Percentiles rank a stretch among this genome's conserved stretches.
These are phyloP conservation scores for Taxidea taxus DNA, from an alignment of 2,113 vertebrate species.

Conservation along the genomic window DNA sequence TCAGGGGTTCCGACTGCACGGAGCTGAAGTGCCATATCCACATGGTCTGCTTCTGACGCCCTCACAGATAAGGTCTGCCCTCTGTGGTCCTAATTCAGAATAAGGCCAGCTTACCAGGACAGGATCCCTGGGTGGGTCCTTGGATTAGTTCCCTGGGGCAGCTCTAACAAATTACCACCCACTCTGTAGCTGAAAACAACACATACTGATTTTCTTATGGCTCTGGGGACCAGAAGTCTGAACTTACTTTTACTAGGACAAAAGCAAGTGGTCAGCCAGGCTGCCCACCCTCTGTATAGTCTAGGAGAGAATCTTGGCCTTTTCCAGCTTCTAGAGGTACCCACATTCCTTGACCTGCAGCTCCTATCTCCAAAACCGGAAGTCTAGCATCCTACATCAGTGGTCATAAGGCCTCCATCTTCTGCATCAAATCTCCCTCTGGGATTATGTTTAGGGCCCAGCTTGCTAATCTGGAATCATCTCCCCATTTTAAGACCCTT, in stretches of 20 bases:
- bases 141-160: background rate
- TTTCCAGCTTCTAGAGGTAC: background rate
- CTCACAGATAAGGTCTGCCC: background rate
- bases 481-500: background rate
- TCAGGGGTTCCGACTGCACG: no score
- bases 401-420: background rate
- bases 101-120: background rate
- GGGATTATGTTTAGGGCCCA: background rate
- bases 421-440: background rate
- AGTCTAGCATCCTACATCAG: background rate
- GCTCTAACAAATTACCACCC: background rate
- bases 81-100: background rate
- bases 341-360: background rate
- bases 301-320: background rate
- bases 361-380: background rate
- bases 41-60: background rate
- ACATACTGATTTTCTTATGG: background rate
- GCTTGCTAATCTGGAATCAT: no score
- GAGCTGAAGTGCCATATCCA: background rate
- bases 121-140: background rate
- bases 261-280: background rate
- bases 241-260: background rate
- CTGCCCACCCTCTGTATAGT: background rate
- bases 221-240: background rate
- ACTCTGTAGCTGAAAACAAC: background rate